Conservation (phyloP, 2,797 vertebrate genomes). For the Microhierax caerulescens region DNA sequence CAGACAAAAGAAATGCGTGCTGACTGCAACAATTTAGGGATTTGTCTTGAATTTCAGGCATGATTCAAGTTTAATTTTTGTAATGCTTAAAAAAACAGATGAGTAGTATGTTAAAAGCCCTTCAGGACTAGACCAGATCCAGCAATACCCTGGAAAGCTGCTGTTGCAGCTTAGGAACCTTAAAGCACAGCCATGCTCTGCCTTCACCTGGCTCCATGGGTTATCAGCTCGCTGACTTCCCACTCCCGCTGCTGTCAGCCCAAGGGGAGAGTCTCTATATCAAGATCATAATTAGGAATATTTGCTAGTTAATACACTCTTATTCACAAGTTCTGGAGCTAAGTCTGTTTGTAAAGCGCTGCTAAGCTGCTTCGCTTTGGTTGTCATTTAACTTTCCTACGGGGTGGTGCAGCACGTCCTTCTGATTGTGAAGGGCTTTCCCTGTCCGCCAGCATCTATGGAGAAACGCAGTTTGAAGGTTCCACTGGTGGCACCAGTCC, state of each 20-base stretch:
- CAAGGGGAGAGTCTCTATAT: not conserved
- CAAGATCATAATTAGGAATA: not conserved
- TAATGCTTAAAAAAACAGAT: not conserved
- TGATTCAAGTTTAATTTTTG: not conserved
- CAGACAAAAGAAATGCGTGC: not conserved
- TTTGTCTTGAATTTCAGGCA: not conserved
- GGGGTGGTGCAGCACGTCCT: fast-evolving
- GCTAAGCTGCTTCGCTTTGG: not conserved
- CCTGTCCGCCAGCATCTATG: not conserved
- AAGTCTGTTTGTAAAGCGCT: not conserved
- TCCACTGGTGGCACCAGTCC: not conserved
- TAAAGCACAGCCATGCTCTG: not conserved
- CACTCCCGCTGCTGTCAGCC: not conserved
- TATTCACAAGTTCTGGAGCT: not conserved
- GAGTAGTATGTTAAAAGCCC: not conserved
- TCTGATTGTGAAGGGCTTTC: not conserved
- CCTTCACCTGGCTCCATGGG: not conserved
- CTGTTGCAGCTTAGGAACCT: not conserved
- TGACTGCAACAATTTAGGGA: not conserved
- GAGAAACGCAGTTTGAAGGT: not conserved
- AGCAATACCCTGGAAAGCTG: not conserved
- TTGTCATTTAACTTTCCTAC: not conserved
- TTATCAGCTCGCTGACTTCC: fast-evolving
- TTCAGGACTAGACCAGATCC: not conserved
- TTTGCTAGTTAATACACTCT: not conserved